Percentiles rank a stretch among this genome's conserved stretches.
Evolutionary conservation across 30 jellyfish, hydroid and myxozoan genomes (phyloP).

Genomic region (Morbakka virulenta): DNA sequence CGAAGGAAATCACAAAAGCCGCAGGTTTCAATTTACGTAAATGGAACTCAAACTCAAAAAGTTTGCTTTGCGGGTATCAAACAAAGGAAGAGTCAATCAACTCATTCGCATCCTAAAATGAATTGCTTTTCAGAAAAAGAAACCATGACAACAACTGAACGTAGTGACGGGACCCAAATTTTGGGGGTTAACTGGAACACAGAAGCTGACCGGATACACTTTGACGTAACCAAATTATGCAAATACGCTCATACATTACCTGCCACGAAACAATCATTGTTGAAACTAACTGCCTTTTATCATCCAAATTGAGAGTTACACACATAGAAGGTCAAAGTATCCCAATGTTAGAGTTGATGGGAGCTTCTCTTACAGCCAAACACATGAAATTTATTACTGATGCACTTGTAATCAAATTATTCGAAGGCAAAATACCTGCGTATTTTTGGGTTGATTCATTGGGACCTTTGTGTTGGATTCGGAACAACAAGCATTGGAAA

Average conservation of each 20-base stretch:
- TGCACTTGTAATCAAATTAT: neutral
- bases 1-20: conserved; percentile 1
- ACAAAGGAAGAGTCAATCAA: neutral
- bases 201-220: neutral
- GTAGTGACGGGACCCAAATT: neutral
- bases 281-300: conserved; percentile 16
- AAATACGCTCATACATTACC: conserved; percentile 6
- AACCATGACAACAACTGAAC: neutral
- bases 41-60: conserved; percentile 20
- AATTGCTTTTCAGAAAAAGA: neutral
- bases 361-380: neutral
- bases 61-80: conserved; percentile 7
- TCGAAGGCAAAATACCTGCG: neutral
- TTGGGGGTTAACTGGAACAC: conserved; percentile 17
- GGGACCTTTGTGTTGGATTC: conserved; percentile 37
- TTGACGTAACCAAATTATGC: neutral
- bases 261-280: conserved; percentile 9
- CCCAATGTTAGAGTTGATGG: neutral
- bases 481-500: conserved; percentile 2
- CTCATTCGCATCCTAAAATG: neutral
- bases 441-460: conserved; percentile 32
- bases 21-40: conserved; percentile 18
- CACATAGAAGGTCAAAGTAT: neutral
- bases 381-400: neutral
- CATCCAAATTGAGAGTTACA: neutral